phyloP scores from a whole-genome alignment of 2,113 vertebrate species.

The Ptilorrhoa leucosticta region DNA sequence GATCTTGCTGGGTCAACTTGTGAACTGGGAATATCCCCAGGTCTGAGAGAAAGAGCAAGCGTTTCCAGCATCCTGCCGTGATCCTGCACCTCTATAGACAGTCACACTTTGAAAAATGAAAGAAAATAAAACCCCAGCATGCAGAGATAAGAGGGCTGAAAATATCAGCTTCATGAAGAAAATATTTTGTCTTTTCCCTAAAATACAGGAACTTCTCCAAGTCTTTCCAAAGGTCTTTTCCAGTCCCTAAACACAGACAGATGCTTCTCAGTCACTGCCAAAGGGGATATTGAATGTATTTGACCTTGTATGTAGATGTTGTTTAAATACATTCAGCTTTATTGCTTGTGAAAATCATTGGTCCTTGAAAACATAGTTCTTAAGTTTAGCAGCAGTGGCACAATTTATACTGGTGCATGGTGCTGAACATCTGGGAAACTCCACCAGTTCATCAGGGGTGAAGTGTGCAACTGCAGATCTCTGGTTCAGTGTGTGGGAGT shows the following conservation, averaged over 20 bases:
- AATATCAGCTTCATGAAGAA: not conserved
- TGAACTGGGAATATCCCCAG: not conserved
- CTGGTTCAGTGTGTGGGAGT: not conserved
- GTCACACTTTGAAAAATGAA: not conserved
- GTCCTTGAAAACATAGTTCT: not conserved
- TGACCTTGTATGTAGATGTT: slow-evolving; percentile 14
- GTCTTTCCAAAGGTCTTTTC: slow-evolving; percentile 5
- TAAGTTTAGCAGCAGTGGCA: not conserved
- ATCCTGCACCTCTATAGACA: not conserved
- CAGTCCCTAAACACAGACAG: not conserved
- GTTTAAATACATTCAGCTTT: slow-evolving; percentile 20
- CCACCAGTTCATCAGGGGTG: not conserved
- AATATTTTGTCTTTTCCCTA: slow-evolving; percentile 5
- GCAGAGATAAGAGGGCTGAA: slow-evolving; percentile 21
- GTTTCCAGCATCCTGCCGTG: not conserved
- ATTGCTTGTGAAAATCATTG: slow-evolving; percentile 24
- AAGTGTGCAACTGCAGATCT: not conserved
- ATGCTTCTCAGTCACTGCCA: not conserved
- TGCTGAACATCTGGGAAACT: not conserved
- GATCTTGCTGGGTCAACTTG: not conserved
- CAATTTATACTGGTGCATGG: not conserved
- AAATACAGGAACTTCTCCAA: slow-evolving; percentile 16
- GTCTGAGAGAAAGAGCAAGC: not conserved
- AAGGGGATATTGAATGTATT: slow-evolving; percentile 15
- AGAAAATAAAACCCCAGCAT: slow-evolving; percentile 25